Evolutionary conservation across 2,113 vertebrate genomes (phyloP).

Genomic region (Apodemus sylvaticus): DNA sequence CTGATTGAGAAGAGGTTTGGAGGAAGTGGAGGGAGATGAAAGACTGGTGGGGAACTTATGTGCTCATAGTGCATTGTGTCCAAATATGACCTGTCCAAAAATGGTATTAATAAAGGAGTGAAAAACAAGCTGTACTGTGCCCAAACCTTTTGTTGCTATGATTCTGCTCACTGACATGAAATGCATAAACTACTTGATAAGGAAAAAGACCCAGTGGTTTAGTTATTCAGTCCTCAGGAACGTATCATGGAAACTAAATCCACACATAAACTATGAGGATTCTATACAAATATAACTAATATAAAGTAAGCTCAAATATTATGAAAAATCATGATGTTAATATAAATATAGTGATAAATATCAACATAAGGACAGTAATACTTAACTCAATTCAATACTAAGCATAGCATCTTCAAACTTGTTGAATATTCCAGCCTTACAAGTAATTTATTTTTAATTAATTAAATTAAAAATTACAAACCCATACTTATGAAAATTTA

Average conservation of each 20-base stretch:
- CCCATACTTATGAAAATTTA: not conserved
- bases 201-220: not conserved
- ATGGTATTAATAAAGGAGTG: not conserved
- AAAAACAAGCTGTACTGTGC: not conserved
- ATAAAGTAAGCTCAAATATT: slow-evolving; percentile 21
- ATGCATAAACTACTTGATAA: not conserved
- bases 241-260: not conserved
- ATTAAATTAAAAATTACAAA: not conserved
- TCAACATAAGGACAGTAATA: not conserved
- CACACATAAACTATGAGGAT: not conserved
- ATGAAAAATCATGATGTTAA: not conserved
- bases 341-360: not conserved
- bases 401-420: not conserved
- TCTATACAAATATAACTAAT: not conserved
- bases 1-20: not conserved
- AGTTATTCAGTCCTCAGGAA: not conserved
- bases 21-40: not conserved
- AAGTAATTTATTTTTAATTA: not conserved
- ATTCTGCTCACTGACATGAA: not conserved
- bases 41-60: not conserved
- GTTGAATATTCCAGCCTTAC: not conserved
- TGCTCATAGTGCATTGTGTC: not conserved
- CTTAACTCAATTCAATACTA: slow-evolving; percentile 4
- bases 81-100: not conserved
- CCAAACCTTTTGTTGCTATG: not conserved